A percentile compares a stretch with the other conserved stretches of the same genome.
These are phyloP conservation scores for Dinocampus coccinellae DNA, from an alignment of 2,888 invertebrate genomes.

Conservation along the genomic window DNA sequence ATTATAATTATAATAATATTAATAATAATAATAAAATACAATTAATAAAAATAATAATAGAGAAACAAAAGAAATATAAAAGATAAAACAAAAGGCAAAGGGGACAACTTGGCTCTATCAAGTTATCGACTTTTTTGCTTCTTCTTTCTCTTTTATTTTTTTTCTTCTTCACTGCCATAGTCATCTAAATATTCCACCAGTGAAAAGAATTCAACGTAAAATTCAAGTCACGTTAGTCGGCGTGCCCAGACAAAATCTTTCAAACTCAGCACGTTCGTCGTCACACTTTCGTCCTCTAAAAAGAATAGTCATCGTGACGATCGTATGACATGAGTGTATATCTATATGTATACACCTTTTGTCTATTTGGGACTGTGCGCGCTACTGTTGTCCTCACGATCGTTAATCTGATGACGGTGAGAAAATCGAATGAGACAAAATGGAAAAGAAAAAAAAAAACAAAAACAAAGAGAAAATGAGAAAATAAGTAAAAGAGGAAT, in stretches of 20 bases:
- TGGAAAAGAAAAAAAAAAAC: constrained; percentile 6
- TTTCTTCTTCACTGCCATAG: background rate
- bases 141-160: too few relatives aligned
- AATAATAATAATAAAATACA: too few relatives aligned
- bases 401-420: constrained; percentile 19
- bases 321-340: background rate
- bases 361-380: constrained; percentile 29
- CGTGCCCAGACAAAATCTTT: constrained; percentile 27
- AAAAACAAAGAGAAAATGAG: background rate
- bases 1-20: too few relatives aligned
- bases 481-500: constrained; percentile 15
- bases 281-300: constrained; percentile 30
- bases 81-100: background rate
- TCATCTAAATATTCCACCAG: constrained; percentile 4
- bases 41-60: too few relatives aligned
- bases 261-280: constrained; percentile 39
- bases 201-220: background rate
- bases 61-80: background rate
- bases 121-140: constrained; percentile 4
- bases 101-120: background rate
- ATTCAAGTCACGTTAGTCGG: constrained; percentile 32
- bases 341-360: constrained; percentile 10
- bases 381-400: constrained; percentile 16
- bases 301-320: constrained; percentile 35
- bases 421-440: background rate